Base-by-base conservation (phyloP, 2,888 invertebrate genomes). In the Eudemis profundana region DNA sequence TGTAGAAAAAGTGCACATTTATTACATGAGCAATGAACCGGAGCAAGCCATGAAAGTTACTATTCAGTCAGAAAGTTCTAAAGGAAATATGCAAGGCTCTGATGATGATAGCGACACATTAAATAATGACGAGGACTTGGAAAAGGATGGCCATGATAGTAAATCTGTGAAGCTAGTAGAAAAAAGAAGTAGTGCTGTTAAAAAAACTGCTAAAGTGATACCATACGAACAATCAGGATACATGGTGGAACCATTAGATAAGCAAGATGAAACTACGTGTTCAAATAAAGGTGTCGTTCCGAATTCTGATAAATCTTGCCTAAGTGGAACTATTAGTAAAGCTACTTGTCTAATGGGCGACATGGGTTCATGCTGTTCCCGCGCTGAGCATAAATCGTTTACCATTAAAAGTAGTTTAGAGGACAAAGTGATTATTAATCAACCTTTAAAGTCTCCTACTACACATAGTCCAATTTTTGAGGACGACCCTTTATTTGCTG, bases 11-110 rank as follows among this genome's bases (percentile, higher is more conserved):
- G 94, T 96, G 4, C 96, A 96, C 82, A 96, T 96, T 17, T 97
- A 95, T 78, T 97, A 96, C 74, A 94, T 96, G 89, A 95, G 93
- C 72, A 94, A 95, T 38, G 95, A 96, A 77, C 95, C 95, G 0
- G 96, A 97, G 86, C 96, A 95, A 84, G 95, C 96, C 0, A 95
- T 94, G 68, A 95, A 95, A 81, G 96, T 97, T 0, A 94, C 94
- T 44, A 93, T 97, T 57, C 93, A 85, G 61, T 90, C 94, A 0
- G 96, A 96, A 72, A 96, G 95, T 61, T 93, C 95, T 3, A 91
- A 87, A 53, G 94, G 94, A 36, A 94, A 95, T 42, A 92, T 93
- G 53, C 87, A 92, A 44, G 95, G 94, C 69, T 95, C 96, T 0
- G 93, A 94, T 72, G 93, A 93, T 68, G 95, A 96, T 69, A 95